Evolutionary conservation across 2,797 vertebrate species (phyloP).

Genomic region (Gymnothorax reevesii): DNA sequence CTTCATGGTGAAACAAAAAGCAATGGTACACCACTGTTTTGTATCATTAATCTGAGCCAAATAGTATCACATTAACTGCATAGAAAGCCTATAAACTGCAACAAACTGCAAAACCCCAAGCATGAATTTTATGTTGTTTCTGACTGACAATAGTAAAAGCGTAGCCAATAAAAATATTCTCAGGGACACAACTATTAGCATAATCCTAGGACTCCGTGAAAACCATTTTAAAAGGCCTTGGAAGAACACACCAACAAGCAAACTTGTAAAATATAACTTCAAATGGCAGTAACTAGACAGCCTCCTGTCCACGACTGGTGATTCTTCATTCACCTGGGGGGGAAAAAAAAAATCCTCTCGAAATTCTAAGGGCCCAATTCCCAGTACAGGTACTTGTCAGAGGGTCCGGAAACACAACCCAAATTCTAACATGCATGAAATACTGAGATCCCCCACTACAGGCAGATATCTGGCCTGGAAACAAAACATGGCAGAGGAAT

Average conservation of each 20-base stretch:
- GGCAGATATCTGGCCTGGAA: too few relatives aligned
- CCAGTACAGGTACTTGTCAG: neutral
- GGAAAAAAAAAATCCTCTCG: neutral
- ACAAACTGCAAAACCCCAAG: neutral
- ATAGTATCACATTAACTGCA: neutral
- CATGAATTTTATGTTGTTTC: neutral
- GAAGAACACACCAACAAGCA: neutral
- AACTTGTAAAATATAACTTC: neutral
- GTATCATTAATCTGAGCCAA: slow-evolving; percentile 1
- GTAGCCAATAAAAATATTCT: neutral
- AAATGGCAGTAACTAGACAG: neutral
- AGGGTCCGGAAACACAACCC: neutral
- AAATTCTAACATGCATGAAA: too few relatives aligned
- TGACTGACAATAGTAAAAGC: neutral
- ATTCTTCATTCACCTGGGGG: neutral
- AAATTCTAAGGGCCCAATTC: neutral
- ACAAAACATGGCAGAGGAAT: too few relatives aligned
- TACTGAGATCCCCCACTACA: too few relatives aligned
- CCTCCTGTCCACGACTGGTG: neutral
- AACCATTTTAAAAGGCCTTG: neutral
- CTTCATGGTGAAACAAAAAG: neutral
- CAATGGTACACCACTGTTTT: neutral
- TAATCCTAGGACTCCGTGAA: neutral
- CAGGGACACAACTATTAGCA: neutral
- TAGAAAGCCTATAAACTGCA: slow-evolving; percentile 1